Percentiles rank a stretch among this genome's conserved stretches.
These are phyloP conservation scores for Drosophila mauritiana DNA, from an alignment of 1,140 invertebrate genomes.

Conservation along the genomic window DNA sequence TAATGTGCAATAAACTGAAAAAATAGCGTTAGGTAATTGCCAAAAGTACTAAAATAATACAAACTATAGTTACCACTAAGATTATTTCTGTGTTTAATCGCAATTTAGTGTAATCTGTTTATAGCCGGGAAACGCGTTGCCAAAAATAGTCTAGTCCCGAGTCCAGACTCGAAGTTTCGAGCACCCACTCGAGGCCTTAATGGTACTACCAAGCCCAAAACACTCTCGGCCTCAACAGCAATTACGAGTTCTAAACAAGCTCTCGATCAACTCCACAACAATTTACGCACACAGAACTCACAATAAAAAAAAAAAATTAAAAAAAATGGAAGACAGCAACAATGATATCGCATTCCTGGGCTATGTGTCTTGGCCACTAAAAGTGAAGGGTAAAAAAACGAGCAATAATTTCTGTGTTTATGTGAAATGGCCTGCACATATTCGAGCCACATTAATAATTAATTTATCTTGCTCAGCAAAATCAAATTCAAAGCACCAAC, in stretches of 20 bases:
- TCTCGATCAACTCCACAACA: slow-evolving; percentile 22
- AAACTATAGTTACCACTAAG: not conserved
- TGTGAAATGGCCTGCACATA: slow-evolving; percentile 42
- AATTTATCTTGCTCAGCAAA: slow-evolving; percentile 50
- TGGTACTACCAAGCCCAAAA: slow-evolving; percentile 38
- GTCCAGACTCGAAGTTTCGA: slow-evolving; percentile 15
- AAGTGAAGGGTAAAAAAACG: slow-evolving; percentile 65
- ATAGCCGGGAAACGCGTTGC: not conserved
- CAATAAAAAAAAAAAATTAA: not conserved
- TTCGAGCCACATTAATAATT: slow-evolving; percentile 60
- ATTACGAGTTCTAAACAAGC: slow-evolving; percentile 46
- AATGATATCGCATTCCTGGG: slow-evolving; percentile 36
- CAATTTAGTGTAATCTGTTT: too few species aligned
- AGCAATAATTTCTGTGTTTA: slow-evolving; percentile 38
- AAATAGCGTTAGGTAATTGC: not conserved
- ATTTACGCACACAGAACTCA: slow-evolving; percentile 34
- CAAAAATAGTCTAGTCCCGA: slow-evolving; percentile 15
- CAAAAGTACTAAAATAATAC: not conserved
- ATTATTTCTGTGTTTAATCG: too few species aligned
- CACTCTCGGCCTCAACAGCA: slow-evolving; percentile 34
- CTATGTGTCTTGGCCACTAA: slow-evolving; percentile 32
- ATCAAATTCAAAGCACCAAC: slow-evolving; percentile 20
- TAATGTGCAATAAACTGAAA: slow-evolving; percentile 16
- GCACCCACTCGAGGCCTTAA: slow-evolving; percentile 11
- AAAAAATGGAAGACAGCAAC: slow-evolving; percentile 19